These are phyloP conservation scores for Scolopax mira DNA, from an alignment of 2,113 vertebrate genomes.

Conservation along the genomic window DNA sequence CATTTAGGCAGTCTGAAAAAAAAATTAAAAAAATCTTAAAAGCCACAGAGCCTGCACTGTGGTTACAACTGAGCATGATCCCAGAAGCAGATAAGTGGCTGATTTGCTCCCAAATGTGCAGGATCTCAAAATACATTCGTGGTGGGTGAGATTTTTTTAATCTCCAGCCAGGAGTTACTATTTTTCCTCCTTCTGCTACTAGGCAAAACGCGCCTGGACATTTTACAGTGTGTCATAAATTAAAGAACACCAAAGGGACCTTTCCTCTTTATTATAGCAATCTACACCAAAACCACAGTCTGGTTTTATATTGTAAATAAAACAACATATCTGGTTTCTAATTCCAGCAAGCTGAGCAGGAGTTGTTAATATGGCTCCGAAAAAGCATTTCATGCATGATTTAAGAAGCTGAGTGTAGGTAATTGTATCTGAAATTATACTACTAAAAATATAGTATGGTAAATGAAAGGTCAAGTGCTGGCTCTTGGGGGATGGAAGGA, in stretches of 20 bases:
- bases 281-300: constrained; percentile 31
- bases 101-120: constrained; percentile 20
- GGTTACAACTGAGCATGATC: constrained; percentile 16
- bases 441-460: neutral
- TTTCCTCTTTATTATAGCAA: constrained; percentile 24
- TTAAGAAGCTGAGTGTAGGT: neutral
- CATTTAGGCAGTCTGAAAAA: constrained; percentile 15
- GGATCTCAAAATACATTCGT: constrained; percentile 6
- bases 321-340: constrained; percentile 47
- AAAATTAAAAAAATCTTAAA: neutral
- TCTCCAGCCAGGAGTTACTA: constrained; percentile 35
- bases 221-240: constrained; percentile 43
- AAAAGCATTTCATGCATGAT: constrained; percentile 17
- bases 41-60: neutral
- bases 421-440: constrained; percentile 27
- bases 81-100: constrained; percentile 25
- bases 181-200: constrained; percentile 29
- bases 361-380: constrained; percentile 15
- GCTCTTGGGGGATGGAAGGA: neutral
- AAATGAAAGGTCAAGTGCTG: neutral
- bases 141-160: constrained; percentile 14
- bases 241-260: constrained; percentile 40
- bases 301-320: constrained; percentile 55
- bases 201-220: constrained; percentile 23
- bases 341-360: constrained; percentile 6